Evolutionary conservation across 2,113 vertebrate genomes (phyloP).

Genomic region (Megalops atlanticus): DNA sequence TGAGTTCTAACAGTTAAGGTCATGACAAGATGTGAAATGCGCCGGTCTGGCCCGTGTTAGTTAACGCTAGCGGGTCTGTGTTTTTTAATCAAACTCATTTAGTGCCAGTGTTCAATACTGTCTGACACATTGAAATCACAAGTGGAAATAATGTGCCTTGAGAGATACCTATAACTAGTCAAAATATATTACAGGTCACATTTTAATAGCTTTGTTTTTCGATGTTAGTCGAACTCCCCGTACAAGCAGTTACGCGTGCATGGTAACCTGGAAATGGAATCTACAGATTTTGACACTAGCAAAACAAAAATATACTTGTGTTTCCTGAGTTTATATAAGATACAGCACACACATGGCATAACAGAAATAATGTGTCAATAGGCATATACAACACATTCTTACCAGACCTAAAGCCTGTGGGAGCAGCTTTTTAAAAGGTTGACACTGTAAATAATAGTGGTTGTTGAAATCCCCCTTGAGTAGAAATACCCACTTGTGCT

Average conservation of each 20-base stretch:
- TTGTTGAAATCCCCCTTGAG: conserved; percentile 54
- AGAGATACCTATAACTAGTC: conserved; percentile 13
- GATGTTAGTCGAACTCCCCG: not conserved
- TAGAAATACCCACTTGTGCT: conserved; percentile 54
- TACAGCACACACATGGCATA: conserved; percentile 65
- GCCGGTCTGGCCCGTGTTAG: not conserved
- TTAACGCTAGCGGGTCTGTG: not conserved
- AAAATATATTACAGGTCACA: conserved; percentile 6
- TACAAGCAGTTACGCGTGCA: not conserved
- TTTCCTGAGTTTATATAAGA: conserved; percentile 62
- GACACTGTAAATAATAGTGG: conserved; percentile 65
- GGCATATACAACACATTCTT: conserved; percentile 67
- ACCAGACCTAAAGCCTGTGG: conserved; percentile 43
- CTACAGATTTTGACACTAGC: conserved; percentile 50
- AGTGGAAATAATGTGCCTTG: conserved; percentile 8
- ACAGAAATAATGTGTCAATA: conserved; percentile 69
- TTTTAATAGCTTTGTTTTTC: not conserved
- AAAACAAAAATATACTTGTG: conserved; percentile 56
- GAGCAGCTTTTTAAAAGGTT: conserved; percentile 59
- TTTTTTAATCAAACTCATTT: not conserved
- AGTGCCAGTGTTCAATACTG: not conserved
- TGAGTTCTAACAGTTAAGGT: not conserved
- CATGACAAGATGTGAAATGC: not conserved
- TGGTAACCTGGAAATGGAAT: not conserved
- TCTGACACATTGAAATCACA: not conserved